Percentiles rank a stretch among this genome's conserved stretches.
Conservation (phyloP, 2,888 invertebrate species). For the Bursaphelenchus okinawaensis region DNA sequence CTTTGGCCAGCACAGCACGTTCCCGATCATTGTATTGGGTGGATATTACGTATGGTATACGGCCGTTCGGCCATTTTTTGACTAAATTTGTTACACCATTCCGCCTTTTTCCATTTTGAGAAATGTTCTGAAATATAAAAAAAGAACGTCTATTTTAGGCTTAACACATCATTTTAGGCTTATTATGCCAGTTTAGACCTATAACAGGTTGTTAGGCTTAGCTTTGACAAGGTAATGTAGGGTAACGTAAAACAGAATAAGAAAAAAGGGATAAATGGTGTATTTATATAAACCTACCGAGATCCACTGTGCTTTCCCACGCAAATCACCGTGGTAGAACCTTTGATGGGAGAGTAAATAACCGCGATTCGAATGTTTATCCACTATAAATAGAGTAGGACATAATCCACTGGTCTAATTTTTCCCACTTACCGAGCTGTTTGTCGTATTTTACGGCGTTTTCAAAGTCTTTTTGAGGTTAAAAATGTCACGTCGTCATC, state of each 20-base stretch:
- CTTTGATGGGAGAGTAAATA: conserved; percentile 40
- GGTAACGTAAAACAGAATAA: too few relatives aligned
- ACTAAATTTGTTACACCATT: conserved; percentile 50
- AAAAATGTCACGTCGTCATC: conserved; percentile 28
- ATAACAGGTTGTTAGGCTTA: too few relatives aligned
- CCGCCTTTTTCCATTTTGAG: conserved; percentile 30
- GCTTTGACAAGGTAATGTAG: too few relatives aligned
- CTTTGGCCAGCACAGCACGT: conserved; percentile 54
- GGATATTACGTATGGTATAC: conserved; percentile 57
- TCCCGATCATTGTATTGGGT: conserved; percentile 53
- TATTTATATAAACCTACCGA: too few relatives aligned
- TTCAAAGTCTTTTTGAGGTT: conserved; percentile 43
- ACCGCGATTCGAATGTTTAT: conserved; percentile 15
- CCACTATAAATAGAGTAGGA: background rate
- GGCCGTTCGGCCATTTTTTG: conserved; percentile 56
- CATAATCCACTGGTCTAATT: background rate
- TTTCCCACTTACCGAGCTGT: conserved; percentile 33
- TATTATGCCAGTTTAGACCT: too few relatives aligned
- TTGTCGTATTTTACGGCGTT: conserved; percentile 41
- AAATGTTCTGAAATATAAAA: background rate
- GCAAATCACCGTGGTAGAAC: conserved; percentile 48
- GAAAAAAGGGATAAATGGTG: too few relatives aligned
- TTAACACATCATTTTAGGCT: too few relatives aligned
- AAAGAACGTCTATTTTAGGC: background rate
- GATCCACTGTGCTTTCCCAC: conserved; percentile 52